Evolutionary conservation across 2,113 vertebrate species (phyloP).

Genomic region (Trinectes maculatus): DNA sequence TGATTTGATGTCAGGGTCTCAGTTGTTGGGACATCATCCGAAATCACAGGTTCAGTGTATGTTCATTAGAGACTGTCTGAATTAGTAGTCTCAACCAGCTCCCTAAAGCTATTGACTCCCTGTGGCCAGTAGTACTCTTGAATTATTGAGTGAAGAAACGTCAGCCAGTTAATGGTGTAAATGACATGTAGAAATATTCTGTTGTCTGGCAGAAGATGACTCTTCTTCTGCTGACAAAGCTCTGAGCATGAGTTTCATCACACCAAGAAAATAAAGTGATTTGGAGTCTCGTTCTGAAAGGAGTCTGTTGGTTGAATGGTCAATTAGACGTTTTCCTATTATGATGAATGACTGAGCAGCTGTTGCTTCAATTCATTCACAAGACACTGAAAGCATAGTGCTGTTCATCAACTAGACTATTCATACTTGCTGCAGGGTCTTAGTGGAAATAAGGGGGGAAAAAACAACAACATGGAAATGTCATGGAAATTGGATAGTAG

Average conservation of each 20-base stretch:
- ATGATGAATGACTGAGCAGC: slow-evolving; percentile 48
- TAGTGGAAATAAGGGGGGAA: too few relatives aligned
- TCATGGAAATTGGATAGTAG: too few relatives aligned
- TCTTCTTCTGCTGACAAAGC: slow-evolving; percentile 27
- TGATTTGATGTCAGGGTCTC: slow-evolving; percentile 27
- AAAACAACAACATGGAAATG: too few relatives aligned
- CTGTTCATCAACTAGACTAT: slow-evolving; percentile 37
- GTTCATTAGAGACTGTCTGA: slow-evolving; percentile 46
- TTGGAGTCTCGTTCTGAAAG: slow-evolving; percentile 9
- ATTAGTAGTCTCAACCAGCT: slow-evolving; percentile 45
- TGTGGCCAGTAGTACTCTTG: slow-evolving; percentile 19
- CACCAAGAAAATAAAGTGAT: slow-evolving; percentile 1
- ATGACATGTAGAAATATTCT: slow-evolving; percentile 11
- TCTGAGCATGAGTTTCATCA: slow-evolving; percentile 27
- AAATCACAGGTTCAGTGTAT: slow-evolving; percentile 35
- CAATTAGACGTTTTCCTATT: slow-evolving; percentile 24
- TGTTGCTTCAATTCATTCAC: slow-evolving; percentile 40
- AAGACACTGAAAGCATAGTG: slow-evolving; percentile 27
- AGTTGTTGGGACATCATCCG: slow-evolving; percentile 22
- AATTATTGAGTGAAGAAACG: slow-evolving; percentile 57
- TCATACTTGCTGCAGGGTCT: slow-evolving; percentile 50
- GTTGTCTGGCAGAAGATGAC: slow-evolving; percentile 21
- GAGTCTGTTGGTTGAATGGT: not conserved
- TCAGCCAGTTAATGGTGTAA: slow-evolving; percentile 34
- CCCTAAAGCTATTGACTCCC: slow-evolving; percentile 39